A percentile compares a stretch with the other conserved stretches of the same genome.
phyloP scores from a whole-genome alignment of 2,113 vertebrate genomes.

The Uria aalge region DNA sequence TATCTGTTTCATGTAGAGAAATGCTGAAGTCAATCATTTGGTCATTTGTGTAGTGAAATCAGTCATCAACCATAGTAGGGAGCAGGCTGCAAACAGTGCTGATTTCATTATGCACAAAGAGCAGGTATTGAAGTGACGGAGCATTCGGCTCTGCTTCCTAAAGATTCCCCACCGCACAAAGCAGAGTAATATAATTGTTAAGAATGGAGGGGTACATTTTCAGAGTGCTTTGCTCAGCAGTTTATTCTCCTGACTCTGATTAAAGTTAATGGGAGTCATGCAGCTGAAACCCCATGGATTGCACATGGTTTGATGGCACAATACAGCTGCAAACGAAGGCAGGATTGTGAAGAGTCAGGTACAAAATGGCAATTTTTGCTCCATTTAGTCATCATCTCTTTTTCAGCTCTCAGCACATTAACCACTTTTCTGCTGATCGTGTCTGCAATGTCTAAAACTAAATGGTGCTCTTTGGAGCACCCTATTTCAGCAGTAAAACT shows the following conservation, averaged over 20 bases:
- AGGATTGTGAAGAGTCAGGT: constrained; percentile 51
- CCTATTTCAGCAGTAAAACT: background rate
- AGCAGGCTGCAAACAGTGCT: constrained; percentile 49
- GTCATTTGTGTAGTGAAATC: constrained; percentile 42
- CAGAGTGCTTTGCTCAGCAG: constrained; percentile 45
- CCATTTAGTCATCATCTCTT: constrained; percentile 49
- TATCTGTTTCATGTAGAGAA: constrained; percentile 14
- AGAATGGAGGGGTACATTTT: constrained; percentile 29
- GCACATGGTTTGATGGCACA: constrained; percentile 57
- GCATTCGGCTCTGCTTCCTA: constrained; percentile 41
- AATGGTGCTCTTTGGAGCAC: background rate
- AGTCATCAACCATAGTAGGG: background rate
- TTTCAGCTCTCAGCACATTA: constrained; percentile 57
- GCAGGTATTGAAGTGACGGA: constrained; percentile 48
- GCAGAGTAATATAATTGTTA: constrained; percentile 21
- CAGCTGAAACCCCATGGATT: constrained; percentile 52
- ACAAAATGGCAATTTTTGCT: constrained; percentile 66
- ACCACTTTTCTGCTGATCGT: constrained; percentile 52
- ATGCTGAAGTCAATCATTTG: constrained; percentile 12
- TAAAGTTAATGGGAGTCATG: constrained; percentile 63
- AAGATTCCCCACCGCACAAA: constrained; percentile 52
- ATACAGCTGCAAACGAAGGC: constrained; percentile 46
- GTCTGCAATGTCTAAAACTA: background rate
- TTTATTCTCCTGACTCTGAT: constrained; percentile 62
- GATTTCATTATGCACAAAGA: constrained; percentile 32